phyloP scores from a whole-genome alignment of 2,797 vertebrate genomes.

The Parauchenoglanis ngamensis region DNA sequence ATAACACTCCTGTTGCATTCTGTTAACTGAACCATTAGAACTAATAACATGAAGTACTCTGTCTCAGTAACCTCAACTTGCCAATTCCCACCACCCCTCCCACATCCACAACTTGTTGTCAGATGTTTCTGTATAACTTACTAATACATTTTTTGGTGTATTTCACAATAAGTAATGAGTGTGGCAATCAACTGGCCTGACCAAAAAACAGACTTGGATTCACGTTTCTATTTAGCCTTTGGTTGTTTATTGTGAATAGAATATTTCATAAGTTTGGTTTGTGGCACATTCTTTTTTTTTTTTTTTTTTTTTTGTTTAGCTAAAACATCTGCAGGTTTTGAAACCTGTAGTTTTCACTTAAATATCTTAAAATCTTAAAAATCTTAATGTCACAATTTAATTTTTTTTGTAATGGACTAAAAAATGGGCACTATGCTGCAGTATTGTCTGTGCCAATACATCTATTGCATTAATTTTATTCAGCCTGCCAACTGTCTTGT shows the following conservation, averaged over 20 bases:
- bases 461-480: no score
- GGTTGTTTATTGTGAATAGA: slow-evolving; percentile 13
- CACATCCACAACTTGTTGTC: slow-evolving; percentile 63
- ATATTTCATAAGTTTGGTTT: slow-evolving; percentile 13
- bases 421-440: no score
- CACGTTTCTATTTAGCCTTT: slow-evolving; percentile 30
- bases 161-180: slow-evolving; percentile 50
- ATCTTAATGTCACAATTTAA: no score
- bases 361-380: neutral
- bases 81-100: slow-evolving; percentile 66
- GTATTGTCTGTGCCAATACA: no score
- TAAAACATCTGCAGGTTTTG: neutral
- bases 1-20: slow-evolving; percentile 59
- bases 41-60: slow-evolving; percentile 67
- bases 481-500: no score
- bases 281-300: neutral
- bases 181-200: slow-evolving; percentile 36
- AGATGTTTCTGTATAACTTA: slow-evolving; percentile 64
- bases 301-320: no score
- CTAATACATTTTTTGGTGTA: slow-evolving; percentile 54
- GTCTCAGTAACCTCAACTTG: slow-evolving; percentile 66
- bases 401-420: no score
- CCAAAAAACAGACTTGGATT: slow-evolving; percentile 16
- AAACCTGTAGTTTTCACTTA: neutral
- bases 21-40: slow-evolving; percentile 64